phyloP scores from a whole-genome alignment of 2,888 invertebrate genomes.

The Acanthococcus lagerstroemiae region DNA sequence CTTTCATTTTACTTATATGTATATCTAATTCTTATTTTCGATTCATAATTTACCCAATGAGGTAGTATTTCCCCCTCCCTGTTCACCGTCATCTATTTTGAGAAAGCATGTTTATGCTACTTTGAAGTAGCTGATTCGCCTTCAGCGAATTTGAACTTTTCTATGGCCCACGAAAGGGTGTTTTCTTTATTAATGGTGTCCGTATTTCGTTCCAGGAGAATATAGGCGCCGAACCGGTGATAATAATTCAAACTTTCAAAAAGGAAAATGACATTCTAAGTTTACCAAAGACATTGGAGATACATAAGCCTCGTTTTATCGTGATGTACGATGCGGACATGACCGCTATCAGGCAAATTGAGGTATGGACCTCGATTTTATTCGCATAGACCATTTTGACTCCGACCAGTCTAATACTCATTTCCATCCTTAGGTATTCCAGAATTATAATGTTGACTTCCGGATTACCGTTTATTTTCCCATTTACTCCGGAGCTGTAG shows the following conservation, averaged over 20 bases:
- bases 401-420: neutral
- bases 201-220: conserved; percentile 49
- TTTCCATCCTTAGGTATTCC: conserved; percentile 51
- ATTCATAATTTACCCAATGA: too few species aligned
- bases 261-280: conserved; percentile 61
- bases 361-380: conserved; percentile 46
- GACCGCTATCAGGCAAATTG: conserved; percentile 77
- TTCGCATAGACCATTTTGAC: neutral
- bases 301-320: conserved; percentile 61
- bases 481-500: conserved; percentile 83
- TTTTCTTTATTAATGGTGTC: conserved; percentile 30
- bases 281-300: conserved; percentile 47
- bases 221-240: conserved; percentile 56
- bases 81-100: too few species aligned
- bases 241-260: conserved; percentile 69
- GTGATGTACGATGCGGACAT: conserved; percentile 85
- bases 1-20: too few species aligned
- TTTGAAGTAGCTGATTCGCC: too few species aligned
- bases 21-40: too few species aligned
- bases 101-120: too few species aligned
- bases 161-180: too few species aligned
- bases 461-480: conserved; percentile 73
- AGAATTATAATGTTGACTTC: conserved; percentile 44
- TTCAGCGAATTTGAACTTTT: too few species aligned
- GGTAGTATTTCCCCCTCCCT: too few species aligned